Conservation (phyloP, 2,888 invertebrate genomes). For the Anagyrus pseudococci region DNA sequence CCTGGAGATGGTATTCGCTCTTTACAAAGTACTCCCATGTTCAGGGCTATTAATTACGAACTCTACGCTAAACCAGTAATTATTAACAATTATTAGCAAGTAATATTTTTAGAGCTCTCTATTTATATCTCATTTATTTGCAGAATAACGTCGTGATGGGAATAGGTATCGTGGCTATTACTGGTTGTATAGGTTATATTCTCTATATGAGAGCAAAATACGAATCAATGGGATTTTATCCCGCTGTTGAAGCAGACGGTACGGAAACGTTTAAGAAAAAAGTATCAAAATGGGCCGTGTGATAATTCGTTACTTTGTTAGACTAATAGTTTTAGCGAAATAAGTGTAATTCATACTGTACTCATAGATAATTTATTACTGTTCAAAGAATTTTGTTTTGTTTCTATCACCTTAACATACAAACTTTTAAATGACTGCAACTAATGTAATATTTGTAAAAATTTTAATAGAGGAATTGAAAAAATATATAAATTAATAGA, state of each 20-base stretch:
- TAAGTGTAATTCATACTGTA: not conserved
- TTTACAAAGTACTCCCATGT: constrained; percentile 75
- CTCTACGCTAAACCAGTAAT: constrained; percentile 86
- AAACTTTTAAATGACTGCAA: not conserved
- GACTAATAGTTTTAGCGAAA: not conserved
- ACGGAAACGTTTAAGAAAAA: constrained; percentile 76
- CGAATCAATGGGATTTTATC: constrained; percentile 80
- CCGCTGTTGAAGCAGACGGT: constrained; percentile 80
- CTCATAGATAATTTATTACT: constrained; percentile 25
- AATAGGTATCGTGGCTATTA: constrained; percentile 77
- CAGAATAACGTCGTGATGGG: constrained; percentile 89
- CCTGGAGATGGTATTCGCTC: constrained; percentile 83
- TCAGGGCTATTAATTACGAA: constrained; percentile 87
- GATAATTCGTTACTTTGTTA: constrained; percentile 10
- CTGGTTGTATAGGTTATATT: constrained; percentile 79
- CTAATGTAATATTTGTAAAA: not conserved
- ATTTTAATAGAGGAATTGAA: too few relatives aligned
- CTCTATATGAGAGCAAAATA: constrained; percentile 85
- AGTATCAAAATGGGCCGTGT: constrained; percentile 74
- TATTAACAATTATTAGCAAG: constrained; percentile 1
- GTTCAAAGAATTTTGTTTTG: constrained; percentile 21
- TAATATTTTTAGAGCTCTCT: constrained; percentile 2
- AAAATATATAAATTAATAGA: too few relatives aligned
- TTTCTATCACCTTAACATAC: not conserved
- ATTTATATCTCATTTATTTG: constrained; percentile 11